Evolutionary conservation across 2,888 invertebrate genomes (phyloP).

Genomic region (Camptogramma bilineatum): DNA sequence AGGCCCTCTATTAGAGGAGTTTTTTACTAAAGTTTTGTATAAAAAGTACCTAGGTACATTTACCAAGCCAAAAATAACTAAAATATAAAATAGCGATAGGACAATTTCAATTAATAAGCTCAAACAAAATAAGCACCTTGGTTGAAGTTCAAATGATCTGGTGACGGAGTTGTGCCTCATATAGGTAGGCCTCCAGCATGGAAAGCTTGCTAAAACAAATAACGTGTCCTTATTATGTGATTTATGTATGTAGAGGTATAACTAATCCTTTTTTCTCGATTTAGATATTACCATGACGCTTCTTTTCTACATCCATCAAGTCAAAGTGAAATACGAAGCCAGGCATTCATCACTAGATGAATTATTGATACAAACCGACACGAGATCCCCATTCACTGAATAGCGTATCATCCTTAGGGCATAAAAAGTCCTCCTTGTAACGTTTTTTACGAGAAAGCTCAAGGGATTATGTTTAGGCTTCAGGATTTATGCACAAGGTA

Average conservation of each 20-base stretch:
- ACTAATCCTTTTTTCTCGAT: background rate
- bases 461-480: constrained; percentile 28
- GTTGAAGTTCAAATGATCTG: too few species aligned
- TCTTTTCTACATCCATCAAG: constrained; percentile 39
- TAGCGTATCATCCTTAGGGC: constrained; percentile 27
- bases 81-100: too few species aligned
- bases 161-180: too few species aligned
- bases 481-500: constrained; percentile 22
- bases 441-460: constrained; percentile 29
- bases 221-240: too few species aligned
- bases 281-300: constrained; percentile 24
- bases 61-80: background rate
- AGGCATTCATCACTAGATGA: constrained; percentile 60
- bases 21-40: background rate
- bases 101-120: too few species aligned
- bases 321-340: constrained; percentile 47
- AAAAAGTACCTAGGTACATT: background rate
- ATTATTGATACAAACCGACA: constrained; percentile 63
- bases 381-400: constrained; percentile 25
- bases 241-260: too few species aligned
- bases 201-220: too few species aligned
- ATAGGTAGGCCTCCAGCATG: too few species aligned
- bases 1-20: too few species aligned
- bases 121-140: too few species aligned
- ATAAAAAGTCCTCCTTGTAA: constrained; percentile 24